These are phyloP conservation scores for Homalodisca vitripennis DNA, from an alignment of 1,140 invertebrate species.

Conservation along the genomic window DNA sequence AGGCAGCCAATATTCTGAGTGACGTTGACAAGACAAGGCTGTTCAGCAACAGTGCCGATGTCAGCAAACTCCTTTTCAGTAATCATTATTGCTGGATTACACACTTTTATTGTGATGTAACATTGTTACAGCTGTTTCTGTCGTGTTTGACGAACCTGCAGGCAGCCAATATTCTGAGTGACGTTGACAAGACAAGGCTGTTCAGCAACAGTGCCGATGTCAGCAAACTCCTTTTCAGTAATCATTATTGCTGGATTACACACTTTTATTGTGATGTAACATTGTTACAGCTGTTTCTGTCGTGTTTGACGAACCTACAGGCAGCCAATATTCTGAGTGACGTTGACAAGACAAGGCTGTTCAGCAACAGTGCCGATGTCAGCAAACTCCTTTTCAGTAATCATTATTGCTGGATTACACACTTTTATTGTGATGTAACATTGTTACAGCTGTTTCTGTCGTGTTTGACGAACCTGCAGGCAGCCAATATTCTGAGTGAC, in stretches of 20 bases:
- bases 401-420: too few relatives aligned
- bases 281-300: conserved; percentile 71
- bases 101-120: too few relatives aligned
- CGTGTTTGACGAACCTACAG: conserved; percentile 78
- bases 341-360: conserved; percentile 76
- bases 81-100: too few relatives aligned
- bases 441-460: conserved; percentile 72
- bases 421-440: too few relatives aligned
- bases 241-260: too few relatives aligned
- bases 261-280: too few relatives aligned
- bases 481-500: conserved; percentile 71
- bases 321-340: conserved; percentile 72
- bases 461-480: conserved; percentile 76
- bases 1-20: conserved; percentile 69
- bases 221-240: too few relatives aligned
- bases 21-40: conserved; percentile 79
- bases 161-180: conserved; percentile 69
- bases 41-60: conserved; percentile 84
- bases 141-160: conserved; percentile 79
- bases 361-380: conserved; percentile 84
- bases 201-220: conserved; percentile 88
- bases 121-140: conserved; percentile 70
- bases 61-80: too few relatives aligned
- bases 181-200: conserved; percentile 76
- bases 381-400: too few relatives aligned